Base-by-base conservation (phyloP, 2,888 invertebrate genomes). In the Xylota sylvarum region DNA sequence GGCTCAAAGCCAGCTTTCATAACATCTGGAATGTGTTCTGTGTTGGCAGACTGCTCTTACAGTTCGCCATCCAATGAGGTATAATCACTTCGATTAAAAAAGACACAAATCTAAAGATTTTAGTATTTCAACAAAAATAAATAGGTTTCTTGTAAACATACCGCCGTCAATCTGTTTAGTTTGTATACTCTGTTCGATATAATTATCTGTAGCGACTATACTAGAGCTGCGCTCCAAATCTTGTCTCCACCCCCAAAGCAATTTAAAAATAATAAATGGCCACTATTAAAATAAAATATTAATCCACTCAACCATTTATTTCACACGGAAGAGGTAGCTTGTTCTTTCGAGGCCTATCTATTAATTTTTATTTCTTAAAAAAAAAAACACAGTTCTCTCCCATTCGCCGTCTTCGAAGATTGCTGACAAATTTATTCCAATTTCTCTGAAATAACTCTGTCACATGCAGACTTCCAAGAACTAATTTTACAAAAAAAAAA, bases 401-500 rank as follows among this genome's bases (percentile, higher is more conserved):
- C 14, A 37, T 37, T 48, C 5, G 2, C 2, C 14, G 9, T 32
- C 27, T 10, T 7, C 43, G 5, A 14, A 12, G 14, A 43, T 12
- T 43, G 58, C 27, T 78, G 78, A 78, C 65, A 83, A 78, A 78
- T 78, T 72, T 73, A 77, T 83, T 67, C n/a, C 37, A 40, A 65
- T 79, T 77, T 65, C n/a, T 32, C 6, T 5, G 10, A 27, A 46
- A 62, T 55, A 35, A 60, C 17, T 46, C 65, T 19, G 4, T 37
- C 50, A 50, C 35, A n/a, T 32, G 23, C n/a, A 19, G 9, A 67
- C 7, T 27, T 60, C 40, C 40, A 27, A 60, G 23, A 43, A 40
- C 7, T 5, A 5, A 23, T 50, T 37, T 73, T 12, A 62, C 50
- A 52, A 40, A n/a, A n/a, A n/a, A n/a, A n/a, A n/a, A n/a, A n/a